A percentile compares a stretch with the other conserved stretches of the same genome.
Evolutionary conservation across 1,140 invertebrate species (phyloP).

Genomic region (Drosophila serrata): DNA sequence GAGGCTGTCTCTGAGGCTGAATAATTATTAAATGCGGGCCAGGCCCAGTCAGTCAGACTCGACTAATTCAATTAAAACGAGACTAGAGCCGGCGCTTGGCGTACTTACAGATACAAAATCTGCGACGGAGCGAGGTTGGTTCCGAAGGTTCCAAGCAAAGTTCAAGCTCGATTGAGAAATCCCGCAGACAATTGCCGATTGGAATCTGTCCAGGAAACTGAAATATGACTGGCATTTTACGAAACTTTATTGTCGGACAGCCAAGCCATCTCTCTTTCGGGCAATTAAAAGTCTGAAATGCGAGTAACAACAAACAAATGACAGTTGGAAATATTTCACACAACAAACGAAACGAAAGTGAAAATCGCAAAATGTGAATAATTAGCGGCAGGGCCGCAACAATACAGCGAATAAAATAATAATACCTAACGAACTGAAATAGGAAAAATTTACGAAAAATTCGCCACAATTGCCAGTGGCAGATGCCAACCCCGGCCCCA

Average conservation of each 20-base stretch:
- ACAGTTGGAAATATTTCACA: slow-evolving; percentile 75
- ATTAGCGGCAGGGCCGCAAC: slow-evolving; percentile 67
- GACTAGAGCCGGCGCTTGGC: slow-evolving; percentile 34
- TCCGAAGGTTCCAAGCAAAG: slow-evolving; percentile 48
- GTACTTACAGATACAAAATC: slow-evolving; percentile 7
- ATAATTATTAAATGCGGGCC: slow-evolving; percentile 46
- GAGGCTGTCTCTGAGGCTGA: slow-evolving; percentile 9
- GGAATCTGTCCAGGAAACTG: slow-evolving; percentile 67
- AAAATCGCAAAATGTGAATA: slow-evolving; percentile 82
- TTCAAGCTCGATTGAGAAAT: slow-evolving; percentile 70
- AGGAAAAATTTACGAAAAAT: slow-evolving; percentile 72
- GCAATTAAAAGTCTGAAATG: slow-evolving; percentile 80
- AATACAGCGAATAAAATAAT: slow-evolving; percentile 70
- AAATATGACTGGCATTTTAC: slow-evolving; percentile 81
- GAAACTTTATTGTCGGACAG: slow-evolving; percentile 66
- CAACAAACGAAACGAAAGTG: slow-evolving; percentile 81
- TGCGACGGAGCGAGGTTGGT: slow-evolving; percentile 14
- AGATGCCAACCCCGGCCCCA: slow-evolving; percentile 10
- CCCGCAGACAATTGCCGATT: slow-evolving; percentile 59
- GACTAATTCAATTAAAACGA: slow-evolving; percentile 66
- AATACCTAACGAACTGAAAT: slow-evolving; percentile 73
- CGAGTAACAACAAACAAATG: slow-evolving; percentile 79
- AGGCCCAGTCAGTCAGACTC: slow-evolving; percentile 39
- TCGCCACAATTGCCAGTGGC: slow-evolving; percentile 65
- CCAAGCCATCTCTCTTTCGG: slow-evolving; percentile 34